Percentiles rank a stretch among this genome's conserved stretches.
Evolutionary conservation across 2,888 invertebrate genomes (phyloP).

Genomic region (Thymelicus sylvestris): DNA sequence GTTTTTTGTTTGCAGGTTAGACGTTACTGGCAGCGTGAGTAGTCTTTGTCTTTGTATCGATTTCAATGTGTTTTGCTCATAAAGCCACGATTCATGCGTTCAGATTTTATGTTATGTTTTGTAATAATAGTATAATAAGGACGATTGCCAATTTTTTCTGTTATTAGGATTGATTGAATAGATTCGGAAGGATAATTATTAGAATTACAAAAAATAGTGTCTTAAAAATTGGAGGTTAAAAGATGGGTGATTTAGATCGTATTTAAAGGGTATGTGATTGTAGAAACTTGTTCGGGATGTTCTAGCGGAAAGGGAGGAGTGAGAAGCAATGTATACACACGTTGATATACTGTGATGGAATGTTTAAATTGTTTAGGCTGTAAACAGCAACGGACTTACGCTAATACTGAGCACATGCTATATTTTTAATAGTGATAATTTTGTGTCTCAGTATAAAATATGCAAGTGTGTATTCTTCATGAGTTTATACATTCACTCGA

Average conservation of each 20-base stretch:
- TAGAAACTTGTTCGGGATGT: constrained; percentile 60
- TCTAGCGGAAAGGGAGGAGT: constrained; percentile 67
- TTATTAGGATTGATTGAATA: no score
- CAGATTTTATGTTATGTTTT: background rate
- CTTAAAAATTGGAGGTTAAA: no score
- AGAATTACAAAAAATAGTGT: no score
- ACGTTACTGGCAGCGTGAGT: background rate
- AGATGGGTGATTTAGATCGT: no score
- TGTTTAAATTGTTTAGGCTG: constrained; percentile 68
- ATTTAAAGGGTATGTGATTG: constrained; percentile 41
- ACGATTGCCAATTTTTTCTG: background rate
- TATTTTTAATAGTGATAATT: constrained; percentile 32
- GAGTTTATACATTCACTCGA: constrained; percentile 1
- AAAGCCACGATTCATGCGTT: background rate
- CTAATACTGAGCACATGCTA: constrained; percentile 39
- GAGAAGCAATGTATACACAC: constrained; percentile 63
- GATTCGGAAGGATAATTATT: no score
- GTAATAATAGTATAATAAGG: background rate
- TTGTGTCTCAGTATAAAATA: constrained; percentile 21
- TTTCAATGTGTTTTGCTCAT: constrained; percentile 5
- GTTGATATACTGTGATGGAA: constrained; percentile 68
- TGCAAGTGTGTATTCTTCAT: background rate
- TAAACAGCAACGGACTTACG: constrained; percentile 73
- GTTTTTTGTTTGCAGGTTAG: constrained; percentile 3
- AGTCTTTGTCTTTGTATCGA: constrained; percentile 15